Conservation (phyloP, 2,797 vertebrate species). For the Thunnus albacares region DNA sequence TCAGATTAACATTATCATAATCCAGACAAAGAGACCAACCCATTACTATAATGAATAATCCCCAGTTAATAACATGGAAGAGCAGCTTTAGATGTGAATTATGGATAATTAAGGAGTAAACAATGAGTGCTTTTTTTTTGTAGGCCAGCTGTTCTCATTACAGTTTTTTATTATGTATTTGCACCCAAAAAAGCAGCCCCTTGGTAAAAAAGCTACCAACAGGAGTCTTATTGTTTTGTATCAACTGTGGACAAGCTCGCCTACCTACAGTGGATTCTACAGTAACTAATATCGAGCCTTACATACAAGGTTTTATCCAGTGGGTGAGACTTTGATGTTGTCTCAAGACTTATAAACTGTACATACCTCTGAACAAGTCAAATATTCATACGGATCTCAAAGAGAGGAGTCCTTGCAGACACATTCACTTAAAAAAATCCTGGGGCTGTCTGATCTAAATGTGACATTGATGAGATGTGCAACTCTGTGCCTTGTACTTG, state of each 20-base stretch:
- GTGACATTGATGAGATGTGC: neutral
- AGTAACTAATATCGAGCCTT: constrained; percentile 10
- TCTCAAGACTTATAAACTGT: too few species aligned
- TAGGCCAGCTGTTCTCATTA: neutral
- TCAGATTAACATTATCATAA: constrained; percentile 74
- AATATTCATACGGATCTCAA: too few species aligned
- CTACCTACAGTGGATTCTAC: neutral
- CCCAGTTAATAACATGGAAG: constrained; percentile 54
- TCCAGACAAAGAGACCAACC: constrained; percentile 68
- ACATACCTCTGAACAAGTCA: too few species aligned
- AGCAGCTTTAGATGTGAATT: constrained; percentile 52
- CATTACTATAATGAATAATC: constrained; percentile 71
- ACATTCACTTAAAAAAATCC: too few species aligned
- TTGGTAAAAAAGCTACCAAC: neutral
- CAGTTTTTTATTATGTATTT: constrained; percentile 1
- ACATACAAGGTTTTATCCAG: neutral
- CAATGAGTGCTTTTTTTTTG: constrained; percentile 13
- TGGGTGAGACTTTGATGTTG: neutral
- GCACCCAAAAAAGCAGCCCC: neutral
- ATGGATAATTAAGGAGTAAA: constrained; percentile 35
- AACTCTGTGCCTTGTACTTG: neutral
- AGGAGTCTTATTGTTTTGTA: constrained; percentile 13
- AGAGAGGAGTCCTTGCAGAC: too few species aligned
- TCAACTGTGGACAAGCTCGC: constrained; percentile 1
- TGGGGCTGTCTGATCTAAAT: neutral